phyloP scores from a whole-genome alignment of 2,113 vertebrate genomes.

The Calypte anna region DNA sequence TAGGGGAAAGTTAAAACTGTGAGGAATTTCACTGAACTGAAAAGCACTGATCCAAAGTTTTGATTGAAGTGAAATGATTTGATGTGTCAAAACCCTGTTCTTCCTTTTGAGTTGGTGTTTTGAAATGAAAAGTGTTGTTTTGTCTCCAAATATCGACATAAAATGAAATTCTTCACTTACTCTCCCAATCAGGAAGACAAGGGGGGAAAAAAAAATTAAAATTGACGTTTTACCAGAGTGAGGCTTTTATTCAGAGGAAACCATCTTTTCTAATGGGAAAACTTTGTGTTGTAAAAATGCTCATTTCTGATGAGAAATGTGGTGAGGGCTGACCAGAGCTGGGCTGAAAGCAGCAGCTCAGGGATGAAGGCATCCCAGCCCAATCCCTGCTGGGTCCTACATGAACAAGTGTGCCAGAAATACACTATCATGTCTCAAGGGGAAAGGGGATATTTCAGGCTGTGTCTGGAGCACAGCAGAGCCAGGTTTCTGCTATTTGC shows the following conservation, averaged over 20 bases:
- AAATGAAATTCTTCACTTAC: slow-evolving; percentile 24
- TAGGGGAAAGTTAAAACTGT: not conserved
- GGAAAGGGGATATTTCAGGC: not conserved
- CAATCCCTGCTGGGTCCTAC: not conserved
- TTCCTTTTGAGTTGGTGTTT: slow-evolving; percentile 56
- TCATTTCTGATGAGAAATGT: not conserved
- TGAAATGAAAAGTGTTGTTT: slow-evolving; percentile 67
- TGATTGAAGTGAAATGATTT: slow-evolving; percentile 64
- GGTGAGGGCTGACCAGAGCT: not conserved
- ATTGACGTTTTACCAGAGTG: not conserved
- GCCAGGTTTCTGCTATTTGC: not conserved
- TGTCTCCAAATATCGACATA: slow-evolving; percentile 36
- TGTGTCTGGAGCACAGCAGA: not conserved
- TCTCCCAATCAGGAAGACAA: not conserved
- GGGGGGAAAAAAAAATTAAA: not conserved
- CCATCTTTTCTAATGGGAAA: slow-evolving; percentile 1
- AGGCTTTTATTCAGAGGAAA: slow-evolving; percentile 25
- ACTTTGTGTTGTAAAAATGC: not conserved
- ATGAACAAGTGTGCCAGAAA: not conserved
- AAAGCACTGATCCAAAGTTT: slow-evolving; percentile 1
- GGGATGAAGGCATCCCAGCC: not conserved
- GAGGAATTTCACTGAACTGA: not conserved
- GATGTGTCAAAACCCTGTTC: slow-evolving; percentile 52
- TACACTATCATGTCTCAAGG: not conserved
- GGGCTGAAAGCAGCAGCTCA: not conserved